Evolutionary conservation across 2,113 vertebrate species (phyloP).

Genomic region (Gymnogyps californianus): DNA sequence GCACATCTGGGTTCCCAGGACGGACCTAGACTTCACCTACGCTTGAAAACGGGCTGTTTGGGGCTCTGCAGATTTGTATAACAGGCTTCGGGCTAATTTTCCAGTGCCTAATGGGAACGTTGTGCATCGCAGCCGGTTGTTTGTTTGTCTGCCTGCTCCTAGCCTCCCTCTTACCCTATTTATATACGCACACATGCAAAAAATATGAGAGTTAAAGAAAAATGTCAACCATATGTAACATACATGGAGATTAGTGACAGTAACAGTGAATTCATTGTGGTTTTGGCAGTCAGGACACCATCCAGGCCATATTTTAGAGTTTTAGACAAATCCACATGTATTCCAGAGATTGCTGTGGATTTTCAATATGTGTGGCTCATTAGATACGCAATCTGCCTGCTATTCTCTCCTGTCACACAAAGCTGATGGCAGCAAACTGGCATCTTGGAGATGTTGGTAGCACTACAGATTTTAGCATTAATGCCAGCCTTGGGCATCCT

Average conservation of each 20-base stretch:
- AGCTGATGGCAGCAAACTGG: constrained; percentile 68
- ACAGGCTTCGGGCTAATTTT: background rate
- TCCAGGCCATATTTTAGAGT: constrained; percentile 60
- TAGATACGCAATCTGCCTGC: constrained; percentile 62
- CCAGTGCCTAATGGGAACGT: constrained; percentile 17
- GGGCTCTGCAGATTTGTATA: background rate
- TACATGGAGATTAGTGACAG: constrained; percentile 54
- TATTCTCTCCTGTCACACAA: constrained; percentile 63
- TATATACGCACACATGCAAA: constrained; percentile 49
- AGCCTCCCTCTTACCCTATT: constrained; percentile 38
- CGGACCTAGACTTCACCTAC: background rate
- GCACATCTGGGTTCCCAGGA: constrained; percentile 16
- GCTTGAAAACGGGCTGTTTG: background rate
- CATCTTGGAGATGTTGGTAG: constrained; percentile 60
- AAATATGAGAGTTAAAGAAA: constrained; percentile 58
- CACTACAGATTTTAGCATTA: constrained; percentile 70
- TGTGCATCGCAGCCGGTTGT: constrained; percentile 40
- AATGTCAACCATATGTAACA: constrained; percentile 59
- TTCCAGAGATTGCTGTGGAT: constrained; percentile 65
- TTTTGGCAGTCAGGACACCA: constrained; percentile 59
- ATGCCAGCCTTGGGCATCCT: constrained; percentile 69
- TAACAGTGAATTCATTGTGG: constrained; percentile 60
- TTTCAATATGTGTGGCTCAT: constrained; percentile 46
- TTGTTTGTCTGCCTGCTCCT: constrained; percentile 59
- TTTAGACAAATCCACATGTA: constrained; percentile 56